These are phyloP conservation scores for Amazona finschi DNA, from an alignment of 2,797 vertebrate species.

Conservation along the genomic window DNA sequence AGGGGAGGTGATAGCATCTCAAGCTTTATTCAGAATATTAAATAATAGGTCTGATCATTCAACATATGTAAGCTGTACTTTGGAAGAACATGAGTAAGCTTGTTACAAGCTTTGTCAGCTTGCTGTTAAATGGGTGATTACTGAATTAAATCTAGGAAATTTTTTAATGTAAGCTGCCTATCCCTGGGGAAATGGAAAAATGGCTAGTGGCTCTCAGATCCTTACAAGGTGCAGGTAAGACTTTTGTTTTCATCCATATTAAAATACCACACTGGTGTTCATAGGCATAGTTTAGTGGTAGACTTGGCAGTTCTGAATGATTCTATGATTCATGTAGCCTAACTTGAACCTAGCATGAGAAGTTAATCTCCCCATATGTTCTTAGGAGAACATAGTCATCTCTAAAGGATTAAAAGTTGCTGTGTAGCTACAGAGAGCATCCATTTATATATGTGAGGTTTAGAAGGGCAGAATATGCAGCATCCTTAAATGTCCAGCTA, in stretches of 20 bases:
- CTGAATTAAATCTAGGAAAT: neutral
- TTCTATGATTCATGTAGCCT: neutral
- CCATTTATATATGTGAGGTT: neutral
- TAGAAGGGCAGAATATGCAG: neutral
- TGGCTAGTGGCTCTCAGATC: neutral
- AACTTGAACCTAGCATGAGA: neutral
- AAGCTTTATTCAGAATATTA: neutral
- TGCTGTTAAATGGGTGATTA: neutral
- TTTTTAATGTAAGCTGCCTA: neutral
- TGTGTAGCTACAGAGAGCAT: neutral
- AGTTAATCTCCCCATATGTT: neutral
- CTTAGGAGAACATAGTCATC: neutral
- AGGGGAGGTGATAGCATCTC: neutral
- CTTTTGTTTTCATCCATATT: neutral
- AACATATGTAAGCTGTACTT: neutral
- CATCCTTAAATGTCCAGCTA: neutral
- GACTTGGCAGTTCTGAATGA: neutral
- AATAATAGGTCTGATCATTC: neutral
- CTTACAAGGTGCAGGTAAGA: neutral
- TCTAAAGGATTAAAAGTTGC: neutral
- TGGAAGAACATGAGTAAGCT: accelerated
- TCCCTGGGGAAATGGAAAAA: neutral
- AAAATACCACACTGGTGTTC: neutral
- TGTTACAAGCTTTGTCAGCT: neutral
- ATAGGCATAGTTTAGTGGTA: neutral